phyloP scores from a whole-genome alignment of 2,888 invertebrate genomes.

The Epirrhoe tristata region DNA sequence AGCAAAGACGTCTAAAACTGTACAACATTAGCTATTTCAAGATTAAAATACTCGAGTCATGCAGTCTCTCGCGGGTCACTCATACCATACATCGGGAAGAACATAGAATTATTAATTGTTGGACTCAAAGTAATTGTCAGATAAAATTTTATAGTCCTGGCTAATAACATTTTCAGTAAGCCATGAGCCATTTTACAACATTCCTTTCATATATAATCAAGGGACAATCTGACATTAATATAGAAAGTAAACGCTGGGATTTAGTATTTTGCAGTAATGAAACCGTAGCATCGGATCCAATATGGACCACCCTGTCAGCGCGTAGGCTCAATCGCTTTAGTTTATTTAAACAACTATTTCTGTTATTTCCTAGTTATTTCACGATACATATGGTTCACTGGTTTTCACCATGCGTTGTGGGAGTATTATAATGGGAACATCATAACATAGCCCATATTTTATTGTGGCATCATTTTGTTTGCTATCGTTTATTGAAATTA shows the following conservation, averaged over 20 bases:
- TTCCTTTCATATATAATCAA: not conserved
- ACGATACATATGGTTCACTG: slow-evolving; percentile 36
- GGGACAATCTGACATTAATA: not conserved
- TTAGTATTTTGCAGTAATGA: not conserved
- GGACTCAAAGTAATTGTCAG: no score
- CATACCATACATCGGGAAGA: slow-evolving; percentile 27
- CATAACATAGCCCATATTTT: slow-evolving; percentile 42
- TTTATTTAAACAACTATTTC: slow-evolving; percentile 37
- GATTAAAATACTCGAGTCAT: slow-evolving; percentile 39
- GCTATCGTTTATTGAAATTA: slow-evolving; percentile 31
- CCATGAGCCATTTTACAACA: no score
- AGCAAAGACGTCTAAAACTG: slow-evolving; percentile 26
- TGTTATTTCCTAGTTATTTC: slow-evolving; percentile 40
- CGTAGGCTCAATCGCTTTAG: slow-evolving; percentile 32
- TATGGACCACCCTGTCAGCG: slow-evolving; percentile 40
- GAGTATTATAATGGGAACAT: slow-evolving; percentile 35
- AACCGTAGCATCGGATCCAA: slow-evolving; percentile 2
- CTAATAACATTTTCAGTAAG: no score
- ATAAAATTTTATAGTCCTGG: no score
- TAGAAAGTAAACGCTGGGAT: not conserved
- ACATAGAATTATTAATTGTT: not conserved
- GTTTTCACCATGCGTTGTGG: slow-evolving; percentile 35
- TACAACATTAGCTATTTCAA: slow-evolving; percentile 33
- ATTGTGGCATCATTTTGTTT: slow-evolving; percentile 37
- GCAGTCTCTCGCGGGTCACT: slow-evolving; percentile 24